These are phyloP conservation scores for Lasioglossum morio DNA, from an alignment of 2,888 invertebrate species.

Conservation along the genomic window DNA sequence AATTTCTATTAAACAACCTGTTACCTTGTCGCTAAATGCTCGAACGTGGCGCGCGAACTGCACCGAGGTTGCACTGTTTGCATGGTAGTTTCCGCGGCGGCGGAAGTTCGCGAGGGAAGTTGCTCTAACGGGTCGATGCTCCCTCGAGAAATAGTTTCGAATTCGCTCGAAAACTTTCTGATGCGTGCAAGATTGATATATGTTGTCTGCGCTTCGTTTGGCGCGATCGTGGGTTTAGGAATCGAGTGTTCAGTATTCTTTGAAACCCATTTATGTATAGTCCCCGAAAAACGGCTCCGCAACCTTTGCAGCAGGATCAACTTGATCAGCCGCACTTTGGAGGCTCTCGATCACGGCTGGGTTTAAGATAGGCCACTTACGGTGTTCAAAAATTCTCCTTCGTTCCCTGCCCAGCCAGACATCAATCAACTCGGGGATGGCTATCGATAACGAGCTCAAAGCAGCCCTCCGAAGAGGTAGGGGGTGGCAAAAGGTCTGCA, in stretches of 20 bases:
- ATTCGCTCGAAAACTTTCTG: neutral
- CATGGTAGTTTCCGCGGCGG: neutral
- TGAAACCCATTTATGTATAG: too few relatives aligned
- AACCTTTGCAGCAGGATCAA: neutral
- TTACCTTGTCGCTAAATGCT: neutral
- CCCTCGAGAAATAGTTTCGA: neutral
- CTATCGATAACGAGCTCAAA: slow-evolving; percentile 47
- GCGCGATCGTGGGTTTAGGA: too few relatives aligned
- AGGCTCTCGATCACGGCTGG: neutral
- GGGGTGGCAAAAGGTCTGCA: neutral
- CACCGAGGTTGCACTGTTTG: neutral
- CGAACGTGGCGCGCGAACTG: neutral
- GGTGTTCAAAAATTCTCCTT: slow-evolving; percentile 32
- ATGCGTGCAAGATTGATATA: neutral
- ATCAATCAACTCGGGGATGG: slow-evolving; percentile 34
- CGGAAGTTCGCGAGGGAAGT: neutral
- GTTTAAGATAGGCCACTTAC: neutral
- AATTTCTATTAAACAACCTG: slow-evolving; percentile 6
- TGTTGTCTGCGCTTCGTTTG: too few relatives aligned
- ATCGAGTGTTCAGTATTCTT: too few relatives aligned
- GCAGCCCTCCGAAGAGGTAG: neutral
- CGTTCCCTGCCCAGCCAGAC: neutral
- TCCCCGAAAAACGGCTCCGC: neutral
- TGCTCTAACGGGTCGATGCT: neutral
- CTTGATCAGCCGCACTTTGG: slow-evolving; percentile 5